Evolutionary conservation across 1,140 invertebrate genomes (phyloP).

Genomic region (Megalopta genalis): DNA sequence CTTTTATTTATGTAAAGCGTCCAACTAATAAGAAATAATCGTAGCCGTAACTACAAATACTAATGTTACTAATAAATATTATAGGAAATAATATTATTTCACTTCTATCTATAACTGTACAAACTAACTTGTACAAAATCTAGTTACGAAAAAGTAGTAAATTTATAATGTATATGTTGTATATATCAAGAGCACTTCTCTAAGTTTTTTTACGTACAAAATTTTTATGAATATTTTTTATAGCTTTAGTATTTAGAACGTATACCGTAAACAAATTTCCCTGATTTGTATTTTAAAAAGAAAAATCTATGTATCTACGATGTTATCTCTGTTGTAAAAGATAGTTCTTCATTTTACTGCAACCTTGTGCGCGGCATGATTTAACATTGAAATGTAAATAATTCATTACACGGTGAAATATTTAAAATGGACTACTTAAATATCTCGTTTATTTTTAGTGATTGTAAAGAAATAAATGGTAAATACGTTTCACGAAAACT

Average conservation of each 20-base stretch:
- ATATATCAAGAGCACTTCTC: not conserved
- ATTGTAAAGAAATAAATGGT: not conserved
- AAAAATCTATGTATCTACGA: too few relatives aligned
- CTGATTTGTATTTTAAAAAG: not conserved
- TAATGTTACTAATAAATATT: not conserved
- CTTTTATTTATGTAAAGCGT: not conserved
- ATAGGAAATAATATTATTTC: not conserved
- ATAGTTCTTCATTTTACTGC: not conserved
- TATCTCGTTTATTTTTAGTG: not conserved
- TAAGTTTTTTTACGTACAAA: not conserved
- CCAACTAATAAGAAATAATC: conserved; percentile 10
- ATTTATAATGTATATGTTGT: not conserved
- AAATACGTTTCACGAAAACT: not conserved
- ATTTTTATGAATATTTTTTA: conserved; percentile 5
- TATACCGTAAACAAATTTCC: not conserved
- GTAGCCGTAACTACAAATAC: not conserved
- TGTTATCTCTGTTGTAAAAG: not conserved
- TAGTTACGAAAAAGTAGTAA: not conserved
- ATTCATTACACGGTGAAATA: not conserved
- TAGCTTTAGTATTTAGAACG: not conserved
- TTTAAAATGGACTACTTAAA: not conserved
- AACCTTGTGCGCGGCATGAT: not conserved
- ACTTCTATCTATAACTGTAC: not conserved
- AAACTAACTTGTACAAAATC: not conserved
- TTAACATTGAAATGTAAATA: conserved; percentile 33